These are phyloP conservation scores for Nymphalis io DNA, from an alignment of 1,140 invertebrate genomes.

Conservation along the genomic window DNA sequence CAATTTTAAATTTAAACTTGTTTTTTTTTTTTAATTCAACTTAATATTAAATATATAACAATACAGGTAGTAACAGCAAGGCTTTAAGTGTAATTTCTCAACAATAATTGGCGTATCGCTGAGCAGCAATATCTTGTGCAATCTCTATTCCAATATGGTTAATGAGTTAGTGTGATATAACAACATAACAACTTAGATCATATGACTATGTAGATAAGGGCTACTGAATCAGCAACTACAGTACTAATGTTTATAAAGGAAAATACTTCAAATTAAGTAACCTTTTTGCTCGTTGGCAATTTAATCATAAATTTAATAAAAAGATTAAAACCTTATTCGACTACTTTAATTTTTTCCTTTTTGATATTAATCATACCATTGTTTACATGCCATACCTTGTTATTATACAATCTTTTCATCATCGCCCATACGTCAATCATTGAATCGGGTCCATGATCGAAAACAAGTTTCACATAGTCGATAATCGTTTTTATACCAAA, in stretches of 20 bases:
- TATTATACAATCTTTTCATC: conserved; percentile 32
- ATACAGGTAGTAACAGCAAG: not conserved
- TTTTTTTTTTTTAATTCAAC: too few relatives aligned
- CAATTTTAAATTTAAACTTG: too few relatives aligned
- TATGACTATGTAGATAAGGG: too few relatives aligned
- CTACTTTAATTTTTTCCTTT: conserved; percentile 1
- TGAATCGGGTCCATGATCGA: conserved; percentile 57
- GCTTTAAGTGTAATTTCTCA: too few relatives aligned
- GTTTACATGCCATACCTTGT: conserved; percentile 32
- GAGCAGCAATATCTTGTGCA: too few relatives aligned
- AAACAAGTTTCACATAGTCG: conserved; percentile 37
- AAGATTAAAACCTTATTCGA: not conserved
- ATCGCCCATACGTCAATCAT: conserved; percentile 61
- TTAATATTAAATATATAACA: too few relatives aligned
- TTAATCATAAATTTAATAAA: conserved; percentile 7
- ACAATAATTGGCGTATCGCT: too few relatives aligned
- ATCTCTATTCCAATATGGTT: too few relatives aligned
- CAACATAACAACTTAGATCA: too few relatives aligned
- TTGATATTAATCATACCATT: conserved; percentile 42
- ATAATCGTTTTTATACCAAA: conserved; percentile 49
- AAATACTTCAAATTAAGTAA: not conserved
- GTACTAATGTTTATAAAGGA: not conserved
- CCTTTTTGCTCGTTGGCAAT: not conserved
- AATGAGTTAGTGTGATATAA: too few relatives aligned
- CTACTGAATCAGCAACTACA: too few relatives aligned